These are phyloP conservation scores for Monopterus albus DNA, from an alignment of 2,113 vertebrate genomes.

Conservation along the genomic window DNA sequence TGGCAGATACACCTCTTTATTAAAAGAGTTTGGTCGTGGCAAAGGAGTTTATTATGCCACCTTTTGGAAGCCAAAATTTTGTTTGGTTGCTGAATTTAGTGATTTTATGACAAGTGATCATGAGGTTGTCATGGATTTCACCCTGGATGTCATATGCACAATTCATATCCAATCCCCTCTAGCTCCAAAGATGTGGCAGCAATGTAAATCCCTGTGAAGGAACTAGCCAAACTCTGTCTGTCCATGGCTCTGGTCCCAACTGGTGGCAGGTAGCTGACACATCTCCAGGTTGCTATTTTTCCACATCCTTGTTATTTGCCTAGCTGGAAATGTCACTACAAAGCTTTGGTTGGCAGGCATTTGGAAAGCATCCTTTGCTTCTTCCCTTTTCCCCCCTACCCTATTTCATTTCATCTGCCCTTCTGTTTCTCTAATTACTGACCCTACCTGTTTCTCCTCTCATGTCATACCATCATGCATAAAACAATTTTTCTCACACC, in stretches of 20 bases:
- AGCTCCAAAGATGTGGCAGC: constrained; percentile 37
- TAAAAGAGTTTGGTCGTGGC: neutral
- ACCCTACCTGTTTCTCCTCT: constrained; percentile 36
- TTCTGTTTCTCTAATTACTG: constrained; percentile 2
- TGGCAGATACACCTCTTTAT: constrained; percentile 13
- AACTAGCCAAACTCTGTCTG: constrained; percentile 44
- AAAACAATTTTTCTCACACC: constrained; percentile 46
- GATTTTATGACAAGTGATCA: constrained; percentile 47
- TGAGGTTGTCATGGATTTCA: constrained; percentile 35
- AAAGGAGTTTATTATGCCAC: neutral
- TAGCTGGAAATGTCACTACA: constrained; percentile 71
- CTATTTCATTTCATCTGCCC: constrained; percentile 14
- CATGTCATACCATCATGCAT: constrained; percentile 50
- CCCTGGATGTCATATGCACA: constrained; percentile 19
- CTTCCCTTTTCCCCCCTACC: neutral
- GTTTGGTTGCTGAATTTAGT: constrained; percentile 21
- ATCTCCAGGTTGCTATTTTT: constrained; percentile 56
- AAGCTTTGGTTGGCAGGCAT: constrained; percentile 44
- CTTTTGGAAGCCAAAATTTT: constrained; percentile 6
- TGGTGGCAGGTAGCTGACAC: constrained; percentile 46
- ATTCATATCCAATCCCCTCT: constrained; percentile 44
- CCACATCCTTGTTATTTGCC: constrained; percentile 68
- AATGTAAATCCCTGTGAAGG: constrained; percentile 56
- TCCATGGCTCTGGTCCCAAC: constrained; percentile 39
- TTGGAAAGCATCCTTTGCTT: constrained; percentile 44